Evolutionary conservation across 2,888 invertebrate genomes (phyloP).

Genomic region (Trissolcus brochymenae): DNA sequence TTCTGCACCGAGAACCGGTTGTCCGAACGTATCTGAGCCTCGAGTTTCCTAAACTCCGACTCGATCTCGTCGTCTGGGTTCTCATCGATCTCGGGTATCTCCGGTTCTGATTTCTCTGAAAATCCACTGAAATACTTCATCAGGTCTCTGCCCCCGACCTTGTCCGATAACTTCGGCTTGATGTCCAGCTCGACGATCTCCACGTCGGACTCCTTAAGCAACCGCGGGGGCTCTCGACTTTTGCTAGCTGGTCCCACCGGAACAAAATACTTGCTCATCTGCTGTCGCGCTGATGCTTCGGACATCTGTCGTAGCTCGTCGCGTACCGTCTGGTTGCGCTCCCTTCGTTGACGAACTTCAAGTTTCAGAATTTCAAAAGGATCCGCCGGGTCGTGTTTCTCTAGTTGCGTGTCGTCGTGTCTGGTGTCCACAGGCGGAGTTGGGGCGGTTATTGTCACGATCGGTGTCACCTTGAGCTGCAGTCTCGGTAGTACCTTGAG

Average conservation of each 20-base stretch:
- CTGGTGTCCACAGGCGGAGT: slow-evolving; percentile 67
- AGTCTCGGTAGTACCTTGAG: background rate
- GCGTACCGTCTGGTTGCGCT: slow-evolving; percentile 62
- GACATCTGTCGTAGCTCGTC: slow-evolving; percentile 68
- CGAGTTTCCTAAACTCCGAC: slow-evolving; percentile 45
- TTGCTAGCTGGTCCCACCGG: slow-evolving; percentile 26
- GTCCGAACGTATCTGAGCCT: slow-evolving; percentile 11
- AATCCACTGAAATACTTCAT: slow-evolving; percentile 67
- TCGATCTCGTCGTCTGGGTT: slow-evolving; percentile 17
- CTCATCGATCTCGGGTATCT: background rate
- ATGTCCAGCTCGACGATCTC: slow-evolving; percentile 62
- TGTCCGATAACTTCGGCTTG: slow-evolving; percentile 68
- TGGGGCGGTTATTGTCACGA: slow-evolving; percentile 66
- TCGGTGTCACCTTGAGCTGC: slow-evolving; percentile 20
- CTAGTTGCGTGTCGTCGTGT: slow-evolving; percentile 45
- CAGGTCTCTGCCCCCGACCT: slow-evolving; percentile 68
- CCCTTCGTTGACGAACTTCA: slow-evolving; percentile 68
- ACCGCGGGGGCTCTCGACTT: slow-evolving; percentile 3
- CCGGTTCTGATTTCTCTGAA: background rate
- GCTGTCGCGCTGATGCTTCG: slow-evolving; percentile 67
- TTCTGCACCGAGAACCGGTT: slow-evolving; percentile 4
- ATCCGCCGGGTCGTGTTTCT: slow-evolving; percentile 42
- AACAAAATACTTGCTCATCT: slow-evolving; percentile 71
- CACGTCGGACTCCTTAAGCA: slow-evolving; percentile 39
- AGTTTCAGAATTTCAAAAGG: slow-evolving; percentile 68